Conservation (phyloP, 2,888 invertebrate genomes). For the Dioctria rufipes region DNA sequence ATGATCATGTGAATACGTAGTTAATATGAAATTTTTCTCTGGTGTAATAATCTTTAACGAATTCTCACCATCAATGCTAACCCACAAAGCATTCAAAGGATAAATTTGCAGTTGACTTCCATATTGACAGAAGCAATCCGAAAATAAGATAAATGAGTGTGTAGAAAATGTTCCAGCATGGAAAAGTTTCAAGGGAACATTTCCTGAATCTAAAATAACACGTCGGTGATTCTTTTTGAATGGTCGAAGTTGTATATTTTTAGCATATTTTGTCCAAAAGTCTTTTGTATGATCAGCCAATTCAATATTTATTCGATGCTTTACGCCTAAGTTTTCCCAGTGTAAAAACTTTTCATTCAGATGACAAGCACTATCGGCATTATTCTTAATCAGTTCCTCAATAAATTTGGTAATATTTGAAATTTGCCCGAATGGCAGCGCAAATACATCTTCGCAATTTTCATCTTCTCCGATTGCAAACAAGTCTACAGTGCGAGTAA, state of each 20-base stretch:
- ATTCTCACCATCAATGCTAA: constrained; percentile 81
- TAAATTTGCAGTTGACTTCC: constrained; percentile 79
- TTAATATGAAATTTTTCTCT: constrained; percentile 82
- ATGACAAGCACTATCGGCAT: constrained; percentile 60
- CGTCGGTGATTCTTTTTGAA: constrained; percentile 78
- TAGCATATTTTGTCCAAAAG: constrained; percentile 70
- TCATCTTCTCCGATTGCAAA: constrained; percentile 66
- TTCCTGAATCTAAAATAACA: constrained; percentile 84
- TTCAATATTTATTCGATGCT: constrained; percentile 67
- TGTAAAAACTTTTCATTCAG: constrained; percentile 65
- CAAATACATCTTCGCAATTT: constrained; percentile 65
- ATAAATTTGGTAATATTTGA: constrained; percentile 66
- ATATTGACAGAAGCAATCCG: constrained; percentile 85
- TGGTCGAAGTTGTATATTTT: constrained; percentile 66
- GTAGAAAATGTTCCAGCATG: constrained; percentile 79
- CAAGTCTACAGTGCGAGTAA: constrained; percentile 75
- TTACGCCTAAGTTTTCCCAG: constrained; percentile 66
- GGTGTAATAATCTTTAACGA: constrained; percentile 82
- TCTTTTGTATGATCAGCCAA: constrained; percentile 67
- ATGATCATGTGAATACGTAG: constrained; percentile 76
- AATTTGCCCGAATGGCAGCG: constrained; percentile 66
- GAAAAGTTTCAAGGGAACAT: constrained; percentile 78
- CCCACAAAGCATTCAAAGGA: constrained; percentile 84
- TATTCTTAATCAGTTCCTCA: constrained; percentile 64
- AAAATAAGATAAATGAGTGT: constrained; percentile 86